Evolutionary conservation across 2,797 vertebrate genomes (phyloP), one percentile per base, ranked within the genome.

Genomic region (Tadarida brasiliensis): DNA sequence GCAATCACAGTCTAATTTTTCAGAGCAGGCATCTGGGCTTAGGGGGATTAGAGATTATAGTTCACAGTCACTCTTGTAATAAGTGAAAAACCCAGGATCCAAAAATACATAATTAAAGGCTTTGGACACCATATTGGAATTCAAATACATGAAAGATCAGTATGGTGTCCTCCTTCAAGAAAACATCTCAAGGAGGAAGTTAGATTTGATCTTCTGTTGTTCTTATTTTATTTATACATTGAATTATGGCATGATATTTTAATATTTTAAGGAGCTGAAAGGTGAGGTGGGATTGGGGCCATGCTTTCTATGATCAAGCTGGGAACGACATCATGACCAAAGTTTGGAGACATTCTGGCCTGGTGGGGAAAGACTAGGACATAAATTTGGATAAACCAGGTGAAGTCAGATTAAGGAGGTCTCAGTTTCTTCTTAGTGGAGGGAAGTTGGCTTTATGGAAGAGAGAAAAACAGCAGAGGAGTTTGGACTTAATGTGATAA

Each of bases 341-440:
- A 22, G 17, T 85, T 68, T 76, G 73, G 61, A 95, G 90, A 94
- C 15, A 95, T 49, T 88, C 30, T 92, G 56, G 14, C 7, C 28
- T 82, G 11, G 12, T 61, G n/a, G 16, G 49, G 22, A 76, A 88
- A 88, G 20, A 74, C n/a, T 20, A 44, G 65, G 30, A 47, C 63
- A 97, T 96, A 95, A 91, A 96, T 96, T 96, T 95, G 92, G 83
- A 76, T 95, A 96, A 97, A 95, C 57, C 56, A 96, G 51, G 71
- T 93, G 88, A 83, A 95, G 24, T 28, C 51, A 89, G 92, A 91
- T 85, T 94, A 81, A 94, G 47, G 80, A 91, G 67, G 16, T 87
- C 61, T 78, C 89, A n/a, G n/a, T n/a, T n/a, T n/a, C n/a, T n/a
- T n/a, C n/a, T n/a, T n/a, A n/a, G n/a, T n/a, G n/a, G n/a, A n/a